Conservation (phyloP, 2,797 vertebrate species). For the Hephaestus fuliginosus region DNA sequence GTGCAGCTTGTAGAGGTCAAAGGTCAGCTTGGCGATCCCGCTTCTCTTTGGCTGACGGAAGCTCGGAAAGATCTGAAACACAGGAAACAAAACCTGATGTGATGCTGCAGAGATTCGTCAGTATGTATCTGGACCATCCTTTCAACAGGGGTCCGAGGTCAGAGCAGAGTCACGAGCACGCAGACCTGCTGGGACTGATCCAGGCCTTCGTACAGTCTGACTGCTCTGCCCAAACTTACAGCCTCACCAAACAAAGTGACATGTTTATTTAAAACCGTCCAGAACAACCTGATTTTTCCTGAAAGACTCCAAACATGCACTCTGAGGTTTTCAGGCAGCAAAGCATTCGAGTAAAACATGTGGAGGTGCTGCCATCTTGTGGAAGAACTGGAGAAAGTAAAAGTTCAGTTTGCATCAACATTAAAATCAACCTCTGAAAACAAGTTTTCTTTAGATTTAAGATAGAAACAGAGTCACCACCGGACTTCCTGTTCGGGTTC, state of each 20-base stretch:
- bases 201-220: neutral
- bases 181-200: too few relatives aligned
- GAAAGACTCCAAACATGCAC: neutral
- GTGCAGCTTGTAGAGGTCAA: constrained; percentile 90
- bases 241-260: neutral
- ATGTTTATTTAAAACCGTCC: too few relatives aligned
- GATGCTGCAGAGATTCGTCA: neutral
- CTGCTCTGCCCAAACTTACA: too few relatives aligned
- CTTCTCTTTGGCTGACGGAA: constrained; percentile 79
- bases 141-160: neutral
- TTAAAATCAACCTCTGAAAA: too few relatives aligned
- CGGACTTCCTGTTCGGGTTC: too few relatives aligned
- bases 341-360: neutral
- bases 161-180: too few relatives aligned
- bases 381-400: neutral
- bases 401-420: neutral
- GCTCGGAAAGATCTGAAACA: constrained; percentile 37
- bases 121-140: neutral
- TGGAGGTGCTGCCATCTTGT: constrained; percentile 18
- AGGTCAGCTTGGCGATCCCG: constrained; percentile 88
- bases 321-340: neutral
- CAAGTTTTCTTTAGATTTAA: too few relatives aligned
- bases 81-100: neutral
- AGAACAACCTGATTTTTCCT: neutral
- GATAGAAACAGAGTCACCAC: too few relatives aligned